A percentile compares a stretch with the other conserved stretches of the same genome.
Conservation (phyloP, 2,888 invertebrate species). For the Xylota sylvarum region DNA sequence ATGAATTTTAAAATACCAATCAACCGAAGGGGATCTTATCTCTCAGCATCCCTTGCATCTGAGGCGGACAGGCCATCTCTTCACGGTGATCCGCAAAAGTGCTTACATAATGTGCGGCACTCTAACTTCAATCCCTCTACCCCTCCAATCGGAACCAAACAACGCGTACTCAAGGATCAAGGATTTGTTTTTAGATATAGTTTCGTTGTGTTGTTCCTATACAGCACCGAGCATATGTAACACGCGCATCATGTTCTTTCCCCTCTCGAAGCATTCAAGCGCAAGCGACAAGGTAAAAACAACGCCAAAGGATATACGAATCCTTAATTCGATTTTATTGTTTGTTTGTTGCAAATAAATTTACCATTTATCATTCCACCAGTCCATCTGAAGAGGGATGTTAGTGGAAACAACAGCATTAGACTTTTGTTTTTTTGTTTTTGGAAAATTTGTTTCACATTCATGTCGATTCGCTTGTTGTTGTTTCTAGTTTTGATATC, state of each 20-base stretch:
- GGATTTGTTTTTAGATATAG: slow-evolving; percentile 43
- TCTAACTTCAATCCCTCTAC: background rate
- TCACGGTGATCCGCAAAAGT: slow-evolving; percentile 73
- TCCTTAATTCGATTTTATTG: slow-evolving; percentile 77
- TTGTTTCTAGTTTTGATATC: slow-evolving; percentile 41
- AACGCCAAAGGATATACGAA: slow-evolving; percentile 70
- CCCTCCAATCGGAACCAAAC: background rate
- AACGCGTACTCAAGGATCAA: slow-evolving; percentile 54
- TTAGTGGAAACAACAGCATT: slow-evolving; percentile 30
- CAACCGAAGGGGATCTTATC: slow-evolving; percentile 57
- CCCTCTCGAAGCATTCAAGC: slow-evolving; percentile 46
- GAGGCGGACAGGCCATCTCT: slow-evolving; percentile 48
- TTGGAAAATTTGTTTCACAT: slow-evolving; percentile 66
- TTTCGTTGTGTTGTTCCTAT: background rate
- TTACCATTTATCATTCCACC: slow-evolving; percentile 73
- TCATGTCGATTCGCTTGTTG: slow-evolving; percentile 54
- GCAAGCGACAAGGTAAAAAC: slow-evolving; percentile 59
- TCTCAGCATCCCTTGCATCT: slow-evolving; percentile 31
- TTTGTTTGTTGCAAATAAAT: slow-evolving; percentile 77
- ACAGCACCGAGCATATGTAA: slow-evolving; percentile 33
- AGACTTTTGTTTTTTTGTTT: background rate
- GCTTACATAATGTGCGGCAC: slow-evolving; percentile 33
- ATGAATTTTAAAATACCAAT: slow-evolving; percentile 72
- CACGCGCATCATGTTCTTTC: slow-evolving; percentile 39
- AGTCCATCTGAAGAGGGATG: slow-evolving; percentile 48